phyloP scores from a whole-genome alignment of 2,888 invertebrate genomes.

The Pristionchus entomophagus region DNA sequence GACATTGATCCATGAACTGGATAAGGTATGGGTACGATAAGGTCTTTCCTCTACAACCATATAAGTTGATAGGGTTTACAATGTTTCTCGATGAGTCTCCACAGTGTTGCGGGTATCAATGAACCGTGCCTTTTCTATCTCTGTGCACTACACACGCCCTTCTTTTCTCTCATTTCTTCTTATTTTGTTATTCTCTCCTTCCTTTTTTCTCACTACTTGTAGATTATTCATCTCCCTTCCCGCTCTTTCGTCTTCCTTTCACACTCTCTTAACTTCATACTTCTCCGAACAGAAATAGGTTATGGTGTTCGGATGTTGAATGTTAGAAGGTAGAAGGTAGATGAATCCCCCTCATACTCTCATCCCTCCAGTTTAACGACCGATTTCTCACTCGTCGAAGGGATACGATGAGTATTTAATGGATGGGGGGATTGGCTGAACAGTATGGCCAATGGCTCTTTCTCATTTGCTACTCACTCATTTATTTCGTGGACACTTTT shows the following conservation, averaged over 20 bases:
- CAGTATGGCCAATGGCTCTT: background rate
- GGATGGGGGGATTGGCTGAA: background rate
- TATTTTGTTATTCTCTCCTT: slow-evolving; percentile 27
- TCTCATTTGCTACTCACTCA: background rate
- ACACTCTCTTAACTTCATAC: slow-evolving; percentile 9
- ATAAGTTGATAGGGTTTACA: background rate
- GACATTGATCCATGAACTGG: too few species aligned
- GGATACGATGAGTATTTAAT: background rate
- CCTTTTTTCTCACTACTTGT: slow-evolving; percentile 26
- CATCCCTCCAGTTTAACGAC: background rate
- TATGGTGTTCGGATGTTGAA: background rate
- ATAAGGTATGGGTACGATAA: too few species aligned
- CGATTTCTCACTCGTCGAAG: slow-evolving; percentile 10
- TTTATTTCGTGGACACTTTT: background rate
- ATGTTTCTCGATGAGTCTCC: background rate
- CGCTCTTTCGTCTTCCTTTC: slow-evolving; percentile 21
- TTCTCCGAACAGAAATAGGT: background rate
- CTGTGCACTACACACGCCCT: background rate
- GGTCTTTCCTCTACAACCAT: background rate
- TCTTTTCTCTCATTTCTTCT: slow-evolving; percentile 2
- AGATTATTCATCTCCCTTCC: background rate
- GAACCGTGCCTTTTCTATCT: too few species aligned
- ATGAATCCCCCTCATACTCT: background rate
- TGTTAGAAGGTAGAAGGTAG: background rate
- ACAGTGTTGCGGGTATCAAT: too few species aligned